Evolutionary conservation across 2,113 vertebrate genomes (phyloP).

Genomic region (Melospiza georgiana): DNA sequence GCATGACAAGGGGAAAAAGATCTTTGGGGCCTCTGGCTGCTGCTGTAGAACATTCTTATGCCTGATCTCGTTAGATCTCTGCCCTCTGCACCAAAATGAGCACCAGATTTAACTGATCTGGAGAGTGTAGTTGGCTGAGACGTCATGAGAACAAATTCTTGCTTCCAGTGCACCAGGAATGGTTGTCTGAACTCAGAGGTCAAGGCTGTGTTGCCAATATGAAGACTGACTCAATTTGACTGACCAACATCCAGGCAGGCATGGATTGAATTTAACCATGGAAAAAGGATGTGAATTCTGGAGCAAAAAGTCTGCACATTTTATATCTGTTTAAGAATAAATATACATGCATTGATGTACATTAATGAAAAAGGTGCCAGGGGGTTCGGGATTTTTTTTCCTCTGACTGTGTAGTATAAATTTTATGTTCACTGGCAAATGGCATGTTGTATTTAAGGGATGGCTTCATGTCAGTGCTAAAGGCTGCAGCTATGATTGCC

Average conservation of each 20-base stretch:
- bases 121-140: not conserved
- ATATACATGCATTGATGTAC: not conserved
- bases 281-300: not conserved
- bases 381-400: not conserved
- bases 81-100: not conserved
- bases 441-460: not conserved
- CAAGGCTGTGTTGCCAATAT: not conserved
- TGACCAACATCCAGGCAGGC: not conserved
- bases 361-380: not conserved
- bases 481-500: not conserved
- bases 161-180: not conserved
- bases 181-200: not conserved
- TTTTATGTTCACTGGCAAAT: conserved; percentile 4
- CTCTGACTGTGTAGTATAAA: not conserved
- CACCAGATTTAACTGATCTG: not conserved
- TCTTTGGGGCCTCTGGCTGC: not conserved
- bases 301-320: not conserved
- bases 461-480: not conserved
- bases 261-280: not conserved
- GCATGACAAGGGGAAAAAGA: not conserved
- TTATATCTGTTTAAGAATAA: not conserved
- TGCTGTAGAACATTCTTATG: not conserved
- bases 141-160: not conserved
- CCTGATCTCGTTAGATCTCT: not conserved
- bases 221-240: not conserved